Evolutionary conservation across 2,888 invertebrate species (phyloP).

Genomic region (Tiliacea aurago): DNA sequence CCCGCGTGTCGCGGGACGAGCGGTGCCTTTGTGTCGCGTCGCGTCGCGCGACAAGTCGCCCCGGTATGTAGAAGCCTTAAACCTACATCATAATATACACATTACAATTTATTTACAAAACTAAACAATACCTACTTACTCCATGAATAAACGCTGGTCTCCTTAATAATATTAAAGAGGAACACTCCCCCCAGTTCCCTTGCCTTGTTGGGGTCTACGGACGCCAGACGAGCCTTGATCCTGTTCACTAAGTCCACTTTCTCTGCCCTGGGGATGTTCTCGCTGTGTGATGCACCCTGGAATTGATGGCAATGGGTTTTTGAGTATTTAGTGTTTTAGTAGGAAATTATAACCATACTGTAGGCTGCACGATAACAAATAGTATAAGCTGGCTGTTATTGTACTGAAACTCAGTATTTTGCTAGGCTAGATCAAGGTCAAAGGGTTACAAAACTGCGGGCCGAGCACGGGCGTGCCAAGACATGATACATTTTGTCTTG

Average conservation of each 20-base stretch:
- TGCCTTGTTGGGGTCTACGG: conserved; percentile 81
- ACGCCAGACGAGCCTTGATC: conserved; percentile 80
- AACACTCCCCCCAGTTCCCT: conserved; percentile 85
- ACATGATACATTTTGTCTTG: too few relatives aligned
- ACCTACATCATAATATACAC: neutral
- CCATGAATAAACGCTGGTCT: conserved; percentile 85
- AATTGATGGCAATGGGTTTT: conserved; percentile 34
- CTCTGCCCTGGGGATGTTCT: conserved; percentile 63
- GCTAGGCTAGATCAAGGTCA: too few relatives aligned
- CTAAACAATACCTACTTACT: conserved; percentile 83
- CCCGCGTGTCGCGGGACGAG: too few relatives aligned
- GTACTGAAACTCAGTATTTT: too few relatives aligned
- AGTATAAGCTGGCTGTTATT: too few relatives aligned
- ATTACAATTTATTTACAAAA: neutral
- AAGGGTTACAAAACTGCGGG: too few relatives aligned
- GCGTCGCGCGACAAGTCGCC: too few relatives aligned
- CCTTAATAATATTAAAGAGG: conserved; percentile 87
- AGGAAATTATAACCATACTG: too few relatives aligned
- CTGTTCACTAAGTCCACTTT: conserved; percentile 80
- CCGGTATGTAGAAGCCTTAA: too few relatives aligned
- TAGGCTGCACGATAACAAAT: too few relatives aligned
- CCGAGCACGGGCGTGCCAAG: too few relatives aligned
- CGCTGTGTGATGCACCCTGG: conserved; percentile 86
- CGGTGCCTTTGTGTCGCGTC: too few relatives aligned
- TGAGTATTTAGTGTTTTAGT: neutral